A percentile compares a stretch with the other conserved stretches of the same genome.
phyloP scores from a whole-genome alignment of 1,140 invertebrate genomes.

The Aradophagus sp. region DNA sequence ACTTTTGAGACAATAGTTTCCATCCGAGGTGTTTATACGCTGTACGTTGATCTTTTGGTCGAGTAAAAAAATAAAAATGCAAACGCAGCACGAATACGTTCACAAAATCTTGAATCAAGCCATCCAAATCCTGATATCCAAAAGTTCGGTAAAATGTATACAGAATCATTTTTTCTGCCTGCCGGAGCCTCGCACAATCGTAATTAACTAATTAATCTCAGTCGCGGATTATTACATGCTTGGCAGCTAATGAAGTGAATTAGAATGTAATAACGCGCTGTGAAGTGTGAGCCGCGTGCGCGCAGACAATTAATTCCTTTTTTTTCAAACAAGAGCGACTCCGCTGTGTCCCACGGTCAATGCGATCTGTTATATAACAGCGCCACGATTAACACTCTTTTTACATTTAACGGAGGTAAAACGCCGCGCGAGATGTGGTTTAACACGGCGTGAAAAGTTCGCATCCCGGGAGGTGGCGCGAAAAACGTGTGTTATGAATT shows the following conservation, averaged over 20 bases:
- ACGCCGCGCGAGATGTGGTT: slow-evolving; percentile 10
- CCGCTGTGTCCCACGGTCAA: slow-evolving; percentile 45
- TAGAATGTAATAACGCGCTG: slow-evolving; percentile 23
- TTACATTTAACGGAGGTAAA: slow-evolving; percentile 22
- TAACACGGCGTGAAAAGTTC: slow-evolving; percentile 20
- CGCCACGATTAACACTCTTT: slow-evolving; percentile 25
- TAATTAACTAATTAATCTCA: slow-evolving; percentile 57
- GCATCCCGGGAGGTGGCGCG: background rate
- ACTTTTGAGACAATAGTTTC: too few relatives aligned
- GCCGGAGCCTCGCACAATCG: slow-evolving; percentile 25
- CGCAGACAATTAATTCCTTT: slow-evolving; percentile 22
- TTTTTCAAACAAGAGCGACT: slow-evolving; percentile 12
- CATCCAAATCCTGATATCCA: too few relatives aligned
- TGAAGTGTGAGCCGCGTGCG: slow-evolving; percentile 14
- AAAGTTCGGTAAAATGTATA: too few relatives aligned
- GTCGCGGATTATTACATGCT: slow-evolving; percentile 40
- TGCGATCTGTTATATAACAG: slow-evolving; percentile 29
- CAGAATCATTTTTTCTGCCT: too few relatives aligned
- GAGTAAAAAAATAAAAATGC: too few relatives aligned
- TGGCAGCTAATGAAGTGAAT: slow-evolving; percentile 48
- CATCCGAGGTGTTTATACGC: too few relatives aligned
- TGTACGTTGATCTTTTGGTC: too few relatives aligned
- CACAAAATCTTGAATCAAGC: too few relatives aligned
- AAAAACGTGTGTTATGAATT: slow-evolving; percentile 21
- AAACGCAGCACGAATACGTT: too few relatives aligned